phyloP scores from a whole-genome alignment of 2,113 vertebrate species.

The Rhipidura dahli region DNA sequence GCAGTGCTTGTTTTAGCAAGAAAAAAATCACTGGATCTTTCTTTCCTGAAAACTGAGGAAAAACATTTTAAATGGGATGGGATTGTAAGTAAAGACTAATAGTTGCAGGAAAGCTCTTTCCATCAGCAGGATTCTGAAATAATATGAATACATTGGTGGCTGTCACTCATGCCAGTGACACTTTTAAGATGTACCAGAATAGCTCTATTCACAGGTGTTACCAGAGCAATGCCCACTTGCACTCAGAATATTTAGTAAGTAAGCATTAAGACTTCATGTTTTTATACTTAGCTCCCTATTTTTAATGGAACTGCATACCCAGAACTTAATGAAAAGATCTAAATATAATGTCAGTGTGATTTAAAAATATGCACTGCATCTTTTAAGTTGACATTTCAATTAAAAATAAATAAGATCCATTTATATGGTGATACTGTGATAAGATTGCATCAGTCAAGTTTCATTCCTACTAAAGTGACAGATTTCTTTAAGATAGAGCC shows the following conservation, averaged over 20 bases:
- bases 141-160: not conserved
- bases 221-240: not conserved
- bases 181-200: slow-evolving; percentile 32
- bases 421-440: not conserved
- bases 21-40: not conserved
- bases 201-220: slow-evolving; percentile 12
- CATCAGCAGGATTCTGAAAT: not conserved
- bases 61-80: not conserved
- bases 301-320: not conserved
- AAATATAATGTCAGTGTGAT: slow-evolving; percentile 13
- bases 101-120: slow-evolving; percentile 1
- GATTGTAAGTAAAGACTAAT: slow-evolving; percentile 6
- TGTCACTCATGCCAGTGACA: slow-evolving; percentile 45
- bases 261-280: slow-evolving; percentile 25
- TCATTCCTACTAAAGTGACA: slow-evolving; percentile 12
- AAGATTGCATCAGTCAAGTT: not conserved
- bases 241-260: slow-evolving; percentile 54
- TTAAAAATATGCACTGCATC: not conserved
- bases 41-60: not conserved
- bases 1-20: not conserved
- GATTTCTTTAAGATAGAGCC: not conserved
- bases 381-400: not conserved
- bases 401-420: not conserved
- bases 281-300: not conserved
- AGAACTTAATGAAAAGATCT: slow-evolving; percentile 25